These are phyloP conservation scores for Galeopsomyia nigrocyanea DNA, from an alignment of 2,888 invertebrate genomes.

Conservation along the genomic window DNA sequence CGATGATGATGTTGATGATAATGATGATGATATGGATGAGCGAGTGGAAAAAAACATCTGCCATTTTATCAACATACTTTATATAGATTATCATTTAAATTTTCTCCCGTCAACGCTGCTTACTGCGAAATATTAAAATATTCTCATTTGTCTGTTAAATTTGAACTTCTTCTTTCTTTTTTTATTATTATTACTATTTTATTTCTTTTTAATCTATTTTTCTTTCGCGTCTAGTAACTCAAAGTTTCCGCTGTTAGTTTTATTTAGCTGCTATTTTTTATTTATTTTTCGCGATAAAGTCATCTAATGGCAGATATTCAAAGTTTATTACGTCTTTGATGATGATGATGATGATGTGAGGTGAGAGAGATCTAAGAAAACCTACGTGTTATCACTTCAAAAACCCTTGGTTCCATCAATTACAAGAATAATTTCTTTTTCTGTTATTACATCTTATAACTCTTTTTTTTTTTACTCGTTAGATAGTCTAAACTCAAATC, in stretches of 20 bases:
- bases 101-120: neutral
- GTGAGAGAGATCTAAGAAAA: constrained; percentile 40
- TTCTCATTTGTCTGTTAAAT: too few relatives aligned
- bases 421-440: constrained; percentile 59
- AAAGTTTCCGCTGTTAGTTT: neutral
- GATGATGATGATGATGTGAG: constrained; percentile 44
- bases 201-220: too few relatives aligned
- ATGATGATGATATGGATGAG: constrained; percentile 51
- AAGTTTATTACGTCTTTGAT: constrained; percentile 20
- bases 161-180: too few relatives aligned
- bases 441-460: constrained; percentile 38
- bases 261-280: neutral
- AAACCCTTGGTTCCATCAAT: constrained; percentile 52
- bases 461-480: constrained; percentile 25
- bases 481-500: constrained; percentile 34
- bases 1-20: constrained; percentile 48
- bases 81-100: neutral
- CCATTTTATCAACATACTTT: constrained; percentile 27
- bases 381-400: constrained; percentile 49
- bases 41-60: constrained; percentile 38
- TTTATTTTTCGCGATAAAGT: neutral
- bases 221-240: too few relatives aligned
- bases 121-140: too few relatives aligned
- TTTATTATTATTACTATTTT: too few relatives aligned
- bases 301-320: constrained; percentile 43